A percentile compares a stretch with the other conserved stretches of the same genome.
These are phyloP conservation scores for Cirrhinus mrigala DNA, from an alignment of 2,797 vertebrate species.

Conservation along the genomic window DNA sequence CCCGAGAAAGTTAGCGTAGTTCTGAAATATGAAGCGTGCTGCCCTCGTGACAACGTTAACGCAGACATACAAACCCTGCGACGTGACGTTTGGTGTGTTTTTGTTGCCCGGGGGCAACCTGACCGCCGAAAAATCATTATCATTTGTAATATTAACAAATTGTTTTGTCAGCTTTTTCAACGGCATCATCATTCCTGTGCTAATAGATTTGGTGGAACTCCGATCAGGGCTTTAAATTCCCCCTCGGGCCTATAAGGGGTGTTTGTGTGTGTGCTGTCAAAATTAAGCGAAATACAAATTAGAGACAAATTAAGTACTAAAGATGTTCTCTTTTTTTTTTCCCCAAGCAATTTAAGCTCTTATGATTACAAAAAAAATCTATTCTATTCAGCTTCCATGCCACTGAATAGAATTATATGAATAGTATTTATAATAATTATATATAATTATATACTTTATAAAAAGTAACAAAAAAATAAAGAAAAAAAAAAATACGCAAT, in stretches of 20 bases:
- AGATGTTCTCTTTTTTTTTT: background rate
- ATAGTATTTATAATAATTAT: background rate
- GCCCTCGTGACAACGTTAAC: constrained; percentile 72
- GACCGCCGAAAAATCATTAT: constrained; percentile 77
- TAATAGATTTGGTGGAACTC: constrained; percentile 77
- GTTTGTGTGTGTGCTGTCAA: constrained; percentile 29
- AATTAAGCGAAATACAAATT: constrained; percentile 21
- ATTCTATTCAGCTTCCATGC: background rate
- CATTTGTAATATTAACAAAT: constrained; percentile 88
- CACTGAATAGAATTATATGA: background rate
- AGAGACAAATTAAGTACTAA: background rate
- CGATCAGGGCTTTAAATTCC: constrained; percentile 43
- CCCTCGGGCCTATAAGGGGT: constrained; percentile 38
- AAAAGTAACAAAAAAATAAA: background rate
- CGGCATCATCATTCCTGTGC: constrained; percentile 77
- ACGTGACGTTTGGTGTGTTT: constrained; percentile 75
- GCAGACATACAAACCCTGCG: constrained; percentile 74
- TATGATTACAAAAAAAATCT: background rate
- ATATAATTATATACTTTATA: background rate
- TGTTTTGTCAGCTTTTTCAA: constrained; percentile 85
- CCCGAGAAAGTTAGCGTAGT: constrained; percentile 74
- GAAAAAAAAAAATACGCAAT: background rate
- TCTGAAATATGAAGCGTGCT: constrained; percentile 78
- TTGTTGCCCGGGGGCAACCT: constrained; percentile 69
- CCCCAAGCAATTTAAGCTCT: background rate